phyloP scores from a whole-genome alignment of 2,797 vertebrate species.

The Pteropus rufus region DNA sequence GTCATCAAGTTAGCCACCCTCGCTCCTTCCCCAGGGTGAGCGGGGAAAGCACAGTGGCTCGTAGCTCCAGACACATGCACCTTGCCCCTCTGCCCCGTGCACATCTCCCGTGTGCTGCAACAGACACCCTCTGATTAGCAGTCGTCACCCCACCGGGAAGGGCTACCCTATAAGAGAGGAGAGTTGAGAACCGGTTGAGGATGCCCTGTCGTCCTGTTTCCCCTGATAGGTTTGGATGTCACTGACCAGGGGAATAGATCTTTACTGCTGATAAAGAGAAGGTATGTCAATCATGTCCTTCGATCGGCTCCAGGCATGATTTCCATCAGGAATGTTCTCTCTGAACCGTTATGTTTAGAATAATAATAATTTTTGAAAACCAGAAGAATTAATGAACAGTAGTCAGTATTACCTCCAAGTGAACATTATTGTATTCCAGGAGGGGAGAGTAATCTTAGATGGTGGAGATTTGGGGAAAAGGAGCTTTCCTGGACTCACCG shows the following conservation, averaged over 20 bases:
- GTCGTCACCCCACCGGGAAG: accelerated
- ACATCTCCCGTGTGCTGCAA: background rate
- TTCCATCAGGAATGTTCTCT: background rate
- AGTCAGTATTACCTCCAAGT: background rate
- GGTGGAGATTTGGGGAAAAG: background rate
- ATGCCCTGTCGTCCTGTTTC: background rate
- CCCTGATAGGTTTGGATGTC: background rate
- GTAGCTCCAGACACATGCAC: background rate
- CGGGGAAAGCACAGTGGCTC: background rate
- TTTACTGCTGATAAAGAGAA: background rate
- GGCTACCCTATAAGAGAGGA: background rate
- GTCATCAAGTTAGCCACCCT: accelerated
- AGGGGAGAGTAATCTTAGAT: background rate
- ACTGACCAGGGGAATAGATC: background rate
- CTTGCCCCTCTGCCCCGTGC: background rate
- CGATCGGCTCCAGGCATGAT: background rate
- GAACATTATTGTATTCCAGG: background rate
- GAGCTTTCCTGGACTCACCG: background rate
- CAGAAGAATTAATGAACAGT: background rate
- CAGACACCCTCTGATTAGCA: background rate
- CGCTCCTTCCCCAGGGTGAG: background rate
- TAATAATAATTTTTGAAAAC: background rate
- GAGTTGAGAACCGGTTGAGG: background rate
- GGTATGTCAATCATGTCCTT: background rate
- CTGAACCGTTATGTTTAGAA: background rate